These are phyloP conservation scores for Corythaeola cristata DNA, from an alignment of 2,113 vertebrate genomes.

Conservation along the genomic window DNA sequence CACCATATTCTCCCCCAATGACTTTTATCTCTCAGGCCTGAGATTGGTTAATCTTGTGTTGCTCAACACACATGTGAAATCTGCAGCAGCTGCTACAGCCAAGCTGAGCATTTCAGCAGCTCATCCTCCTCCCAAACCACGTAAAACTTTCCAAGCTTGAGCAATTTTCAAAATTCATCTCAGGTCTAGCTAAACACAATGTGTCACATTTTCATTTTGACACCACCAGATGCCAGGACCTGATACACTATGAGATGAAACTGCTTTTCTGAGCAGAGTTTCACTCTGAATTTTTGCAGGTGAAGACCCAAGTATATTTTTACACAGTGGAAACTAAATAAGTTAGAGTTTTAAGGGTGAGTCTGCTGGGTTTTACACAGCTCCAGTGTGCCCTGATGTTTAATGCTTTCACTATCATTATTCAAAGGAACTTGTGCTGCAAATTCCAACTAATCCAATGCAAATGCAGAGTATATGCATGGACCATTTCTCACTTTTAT, in stretches of 20 bases:
- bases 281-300: neutral
- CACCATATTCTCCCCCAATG: neutral
- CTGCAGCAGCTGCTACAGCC: neutral
- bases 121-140: neutral
- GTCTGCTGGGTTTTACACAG: neutral
- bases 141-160: neutral
- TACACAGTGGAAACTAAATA: neutral
- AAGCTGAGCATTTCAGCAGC: neutral
- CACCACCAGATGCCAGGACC: neutral
- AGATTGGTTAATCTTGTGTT: neutral
- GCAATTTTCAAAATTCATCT: neutral
- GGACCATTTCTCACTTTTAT: neutral
- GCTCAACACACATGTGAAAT: neutral
- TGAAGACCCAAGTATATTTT: neutral
- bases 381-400: neutral
- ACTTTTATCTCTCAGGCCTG: neutral
- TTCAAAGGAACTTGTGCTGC: neutral
- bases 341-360: neutral
- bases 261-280: neutral
- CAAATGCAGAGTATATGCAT: neutral
- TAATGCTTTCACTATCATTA: neutral
- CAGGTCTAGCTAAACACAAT: neutral
- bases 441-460: neutral
- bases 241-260: neutral
- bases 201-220: neutral